phyloP scores from a whole-genome alignment of 2,113 vertebrate species.

The Megaceryle maxima region DNA sequence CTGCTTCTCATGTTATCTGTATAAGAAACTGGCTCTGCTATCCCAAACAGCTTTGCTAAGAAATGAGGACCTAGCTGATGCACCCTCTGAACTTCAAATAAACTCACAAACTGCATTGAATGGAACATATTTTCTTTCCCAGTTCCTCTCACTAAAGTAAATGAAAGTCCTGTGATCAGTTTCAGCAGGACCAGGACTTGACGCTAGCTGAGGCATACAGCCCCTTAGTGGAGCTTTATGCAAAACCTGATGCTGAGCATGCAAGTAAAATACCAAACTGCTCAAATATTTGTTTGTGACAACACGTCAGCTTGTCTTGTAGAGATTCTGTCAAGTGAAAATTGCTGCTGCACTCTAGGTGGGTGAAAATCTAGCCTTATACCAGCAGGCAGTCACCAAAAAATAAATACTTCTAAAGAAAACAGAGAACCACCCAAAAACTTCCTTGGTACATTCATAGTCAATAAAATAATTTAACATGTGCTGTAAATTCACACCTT shows the following conservation, averaged over 20 bases:
- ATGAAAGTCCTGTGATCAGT: neutral
- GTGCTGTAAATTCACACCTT: neutral
- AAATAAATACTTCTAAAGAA: neutral
- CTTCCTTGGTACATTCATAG: neutral
- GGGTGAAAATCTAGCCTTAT: neutral
- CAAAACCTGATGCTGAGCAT: neutral
- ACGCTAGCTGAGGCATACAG: neutral
- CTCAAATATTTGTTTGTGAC: conserved; percentile 26
- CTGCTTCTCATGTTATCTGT: neutral
- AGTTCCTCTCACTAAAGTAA: neutral
- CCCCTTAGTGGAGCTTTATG: neutral
- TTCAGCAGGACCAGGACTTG: neutral
- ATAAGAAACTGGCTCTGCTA: neutral
- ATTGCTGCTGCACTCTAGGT: neutral
- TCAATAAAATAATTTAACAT: neutral
- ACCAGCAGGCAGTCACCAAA: neutral
- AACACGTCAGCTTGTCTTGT: neutral
- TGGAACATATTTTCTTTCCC: neutral
- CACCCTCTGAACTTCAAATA: neutral
- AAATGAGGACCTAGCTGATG: neutral
- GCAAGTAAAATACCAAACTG: neutral
- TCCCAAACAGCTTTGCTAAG: neutral
- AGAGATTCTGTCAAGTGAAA: neutral
- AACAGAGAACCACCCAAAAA: neutral
- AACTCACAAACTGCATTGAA: neutral